Evolutionary conservation across 2,888 invertebrate species (phyloP), one percentile per base, ranked within the genome.

Genomic region (Pristionchus maxplancki): DNA sequence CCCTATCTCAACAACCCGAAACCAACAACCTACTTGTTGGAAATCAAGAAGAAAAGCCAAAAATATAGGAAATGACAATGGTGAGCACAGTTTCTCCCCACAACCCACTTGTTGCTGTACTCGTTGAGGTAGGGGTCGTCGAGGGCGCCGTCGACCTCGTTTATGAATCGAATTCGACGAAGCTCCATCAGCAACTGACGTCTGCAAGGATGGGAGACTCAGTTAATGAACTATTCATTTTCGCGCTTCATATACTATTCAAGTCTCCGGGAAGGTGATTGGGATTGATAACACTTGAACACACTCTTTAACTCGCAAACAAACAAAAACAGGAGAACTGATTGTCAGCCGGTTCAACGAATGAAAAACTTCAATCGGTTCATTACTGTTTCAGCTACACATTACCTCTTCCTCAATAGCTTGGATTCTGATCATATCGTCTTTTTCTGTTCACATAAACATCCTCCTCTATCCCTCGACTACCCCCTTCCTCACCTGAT

Each of bases 401-500:
- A n/a, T n/a, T n/a, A n/a, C n/a, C n/a, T n/a, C n/a, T n/a, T n/a
- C n/a, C n/a, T 40, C 24, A 78, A 40, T 34, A 28, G 34, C 67
- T n/a, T n/a, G n/a, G n/a, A n/a, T n/a, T n/a, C n/a, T n/a, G n/a
- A n/a, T n/a, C n/a, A n/a, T n/a, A n/a, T n/a, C n/a, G n/a, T n/a
- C n/a, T n/a, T n/a, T n/a, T n/a, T n/a, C n/a, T n/a, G n/a, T n/a
- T n/a, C n/a, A n/a, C n/a, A n/a, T n/a, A n/a, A n/a, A n/a, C n/a
- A n/a, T n/a, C n/a, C n/a, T n/a, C n/a, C n/a, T n/a, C n/a, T n/a
- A 17, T 28, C 17, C 17, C 15, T 40, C 40, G 3, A 9, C 48
- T 9, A 20, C 28, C 8, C 9, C 78, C 6, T 17, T 24, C 9
- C 89, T 24, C 34, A 90, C 95, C 98, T 96, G 94, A 97, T 97